phyloP scores from a whole-genome alignment of 2,797 vertebrate genomes.

The Erethizon dorsatum region DNA sequence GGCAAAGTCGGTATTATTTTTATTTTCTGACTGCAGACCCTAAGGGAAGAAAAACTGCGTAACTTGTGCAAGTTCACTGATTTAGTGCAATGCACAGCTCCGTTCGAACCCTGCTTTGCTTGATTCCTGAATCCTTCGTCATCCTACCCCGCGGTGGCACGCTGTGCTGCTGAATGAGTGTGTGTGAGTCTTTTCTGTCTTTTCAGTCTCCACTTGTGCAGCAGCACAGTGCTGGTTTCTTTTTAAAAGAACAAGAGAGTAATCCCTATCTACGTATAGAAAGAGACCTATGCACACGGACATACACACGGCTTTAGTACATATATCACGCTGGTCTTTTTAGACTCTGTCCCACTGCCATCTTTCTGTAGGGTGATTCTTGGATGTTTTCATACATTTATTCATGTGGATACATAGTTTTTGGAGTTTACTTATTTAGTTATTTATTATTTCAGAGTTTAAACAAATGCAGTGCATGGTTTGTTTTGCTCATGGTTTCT shows the following conservation, averaged over 20 bases:
- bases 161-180: not conserved
- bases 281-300: not conserved
- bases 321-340: not conserved
- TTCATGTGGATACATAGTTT: not conserved
- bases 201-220: not conserved
- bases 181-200: not conserved
- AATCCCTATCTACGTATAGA: not conserved
- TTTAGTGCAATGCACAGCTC: not conserved
- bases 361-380: not conserved
- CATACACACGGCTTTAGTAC: not conserved
- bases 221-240: not conserved
- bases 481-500: not conserved
- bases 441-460: not conserved
- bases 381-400: not conserved
- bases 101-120: not conserved
- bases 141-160: not conserved
- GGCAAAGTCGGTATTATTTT: not conserved
- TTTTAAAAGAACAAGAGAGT: not conserved
- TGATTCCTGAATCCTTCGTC: not conserved
- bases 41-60: not conserved
- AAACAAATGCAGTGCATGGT: not conserved
- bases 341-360: not conserved
- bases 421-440: not conserved
- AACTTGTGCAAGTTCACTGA: not conserved
- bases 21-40: not conserved